A percentile compares a stretch with the other conserved stretches of the same genome.
These are phyloP conservation scores for Campylorhamphus procurvoides DNA, from an alignment of 2,113 vertebrate species.

Conservation along the genomic window DNA sequence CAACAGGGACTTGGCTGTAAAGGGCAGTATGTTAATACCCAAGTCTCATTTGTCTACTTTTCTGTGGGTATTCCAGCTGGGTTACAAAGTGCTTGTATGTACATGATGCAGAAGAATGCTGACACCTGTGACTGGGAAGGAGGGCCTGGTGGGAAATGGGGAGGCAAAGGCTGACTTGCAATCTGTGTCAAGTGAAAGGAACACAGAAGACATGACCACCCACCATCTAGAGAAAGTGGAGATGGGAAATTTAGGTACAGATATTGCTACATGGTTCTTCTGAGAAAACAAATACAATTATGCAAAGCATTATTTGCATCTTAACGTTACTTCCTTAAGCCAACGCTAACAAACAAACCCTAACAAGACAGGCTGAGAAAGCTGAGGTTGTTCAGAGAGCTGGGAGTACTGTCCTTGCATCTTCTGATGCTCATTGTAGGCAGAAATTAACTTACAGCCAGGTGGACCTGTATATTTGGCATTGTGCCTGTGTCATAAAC, in stretches of 20 bases:
- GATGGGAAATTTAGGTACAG: not conserved
- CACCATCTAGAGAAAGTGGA: not conserved
- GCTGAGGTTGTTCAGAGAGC: not conserved
- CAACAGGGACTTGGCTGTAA: not conserved
- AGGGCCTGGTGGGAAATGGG: not conserved
- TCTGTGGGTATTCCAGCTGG: not conserved
- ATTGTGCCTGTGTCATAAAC: not conserved
- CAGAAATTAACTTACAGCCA: not conserved
- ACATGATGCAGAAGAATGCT: not conserved
- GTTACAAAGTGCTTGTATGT: not conserved
- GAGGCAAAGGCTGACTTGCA: not conserved
- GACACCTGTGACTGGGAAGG: not conserved
- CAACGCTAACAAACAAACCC: not conserved
- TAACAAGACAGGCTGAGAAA: not conserved
- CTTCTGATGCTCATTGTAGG: not conserved
- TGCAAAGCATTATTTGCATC: not conserved
- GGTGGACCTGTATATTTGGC: not conserved
- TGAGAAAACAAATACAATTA: not conserved
- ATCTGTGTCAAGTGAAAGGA: not conserved
- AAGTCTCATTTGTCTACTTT: not conserved
- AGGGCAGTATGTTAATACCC: not conserved
- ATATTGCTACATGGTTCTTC: not conserved
- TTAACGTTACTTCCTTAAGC: not conserved
- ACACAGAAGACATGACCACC: not conserved
- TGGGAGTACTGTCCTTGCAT: not conserved